A percentile compares a stretch with the other conserved stretches of the same genome.
Evolutionary conservation across 2,888 invertebrate species (phyloP).

Genomic region (Tipula unca): DNA sequence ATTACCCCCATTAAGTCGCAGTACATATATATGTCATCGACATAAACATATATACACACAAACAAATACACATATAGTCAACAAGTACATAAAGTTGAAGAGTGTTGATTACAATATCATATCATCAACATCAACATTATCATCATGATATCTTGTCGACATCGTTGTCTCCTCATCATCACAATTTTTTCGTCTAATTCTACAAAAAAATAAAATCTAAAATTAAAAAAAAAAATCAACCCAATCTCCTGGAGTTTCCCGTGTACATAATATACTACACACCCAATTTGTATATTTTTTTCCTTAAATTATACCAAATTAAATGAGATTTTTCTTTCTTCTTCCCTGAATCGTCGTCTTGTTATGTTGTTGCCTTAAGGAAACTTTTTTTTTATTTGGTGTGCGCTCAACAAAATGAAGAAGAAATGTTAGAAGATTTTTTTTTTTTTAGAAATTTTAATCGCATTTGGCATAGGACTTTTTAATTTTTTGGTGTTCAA

Average conservation of each 20-base stretch:
- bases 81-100: not conserved
- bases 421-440: not conserved
- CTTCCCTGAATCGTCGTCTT: not conserved
- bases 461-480: not conserved
- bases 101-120: conserved; percentile 8
- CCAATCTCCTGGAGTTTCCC: not conserved
- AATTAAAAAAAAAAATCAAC: not conserved
- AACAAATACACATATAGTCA: not conserved
- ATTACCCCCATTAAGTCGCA: not conserved
- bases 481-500: not conserved
- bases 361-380: not conserved
- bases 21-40: not conserved
- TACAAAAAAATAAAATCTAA: not conserved
- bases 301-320: not conserved
- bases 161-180: not conserved
- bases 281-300: not conserved
- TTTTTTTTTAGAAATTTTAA: not conserved
- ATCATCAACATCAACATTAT: not conserved
- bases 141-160: not conserved
- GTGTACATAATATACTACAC: not conserved
- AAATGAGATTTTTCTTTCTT: not conserved
- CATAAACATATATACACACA: not conserved
- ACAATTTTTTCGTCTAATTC: not conserved
- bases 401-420: not conserved
- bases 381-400: not conserved